A percentile compares a stretch with the other conserved stretches of the same genome.
Conservation (phyloP, 2,113 vertebrate species). For the Etheostoma cragini region DNA sequence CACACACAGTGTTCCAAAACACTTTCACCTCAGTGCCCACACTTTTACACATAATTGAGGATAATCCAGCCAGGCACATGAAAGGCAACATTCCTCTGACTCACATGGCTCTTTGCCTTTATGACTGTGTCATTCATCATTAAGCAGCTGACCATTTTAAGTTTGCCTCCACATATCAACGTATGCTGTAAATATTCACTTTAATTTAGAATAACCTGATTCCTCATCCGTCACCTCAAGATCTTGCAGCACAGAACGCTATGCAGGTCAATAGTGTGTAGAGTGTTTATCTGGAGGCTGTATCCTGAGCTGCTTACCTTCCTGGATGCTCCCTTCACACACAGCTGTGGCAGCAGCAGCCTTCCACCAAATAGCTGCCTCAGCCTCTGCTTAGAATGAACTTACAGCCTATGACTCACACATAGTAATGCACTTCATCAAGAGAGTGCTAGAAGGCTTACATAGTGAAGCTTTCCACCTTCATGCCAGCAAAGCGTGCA, state of each 20-base stretch:
- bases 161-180: neutral
- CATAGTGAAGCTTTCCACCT: constrained; percentile 6
- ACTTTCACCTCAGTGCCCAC: constrained; percentile 24
- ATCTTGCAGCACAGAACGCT: neutral
- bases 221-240: constrained; percentile 31
- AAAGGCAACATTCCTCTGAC: constrained; percentile 59
- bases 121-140: constrained; percentile 21
- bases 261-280: constrained; percentile 19
- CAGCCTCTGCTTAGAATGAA: constrained; percentile 13
- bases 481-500: constrained; percentile 1
- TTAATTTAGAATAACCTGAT: constrained; percentile 4
- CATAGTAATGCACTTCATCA: constrained; percentile 33
- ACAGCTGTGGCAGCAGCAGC: constrained; percentile 46
- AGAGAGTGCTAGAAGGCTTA: constrained; percentile 29
- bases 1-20: neutral
- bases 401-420: constrained; percentile 33
- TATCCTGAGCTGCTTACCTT: constrained; percentile 29
- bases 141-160: constrained; percentile 27
- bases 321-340: constrained; percentile 29
- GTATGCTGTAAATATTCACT: neutral
- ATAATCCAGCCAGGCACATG: constrained; percentile 20
- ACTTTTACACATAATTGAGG: constrained; percentile 18
- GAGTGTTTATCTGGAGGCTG: constrained; percentile 21
- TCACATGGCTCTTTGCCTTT: constrained; percentile 40
- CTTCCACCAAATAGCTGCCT: constrained; percentile 20